phyloP scores from a whole-genome alignment of 2,888 invertebrate genomes.

The Cephus rjabovi region DNA sequence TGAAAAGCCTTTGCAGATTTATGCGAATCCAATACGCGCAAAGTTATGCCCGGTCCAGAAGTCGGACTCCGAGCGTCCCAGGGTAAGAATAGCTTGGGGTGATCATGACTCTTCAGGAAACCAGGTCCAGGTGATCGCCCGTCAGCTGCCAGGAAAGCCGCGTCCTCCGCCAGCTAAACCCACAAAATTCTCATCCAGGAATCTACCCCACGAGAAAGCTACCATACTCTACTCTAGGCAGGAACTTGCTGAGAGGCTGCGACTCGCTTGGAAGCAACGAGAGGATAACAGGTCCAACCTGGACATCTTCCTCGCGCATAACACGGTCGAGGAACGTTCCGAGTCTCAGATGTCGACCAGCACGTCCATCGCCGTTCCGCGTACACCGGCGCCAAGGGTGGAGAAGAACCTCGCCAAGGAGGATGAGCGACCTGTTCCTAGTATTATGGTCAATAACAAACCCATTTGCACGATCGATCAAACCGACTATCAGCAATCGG shows the following conservation, averaged over 20 bases:
- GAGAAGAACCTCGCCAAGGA: neutral
- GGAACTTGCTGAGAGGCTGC: slow-evolving; percentile 67
- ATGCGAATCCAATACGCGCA: slow-evolving; percentile 33
- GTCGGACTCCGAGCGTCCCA: slow-evolving; percentile 39
- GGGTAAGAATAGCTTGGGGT: slow-evolving; percentile 59
- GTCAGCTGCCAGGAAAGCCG: slow-evolving; percentile 51
- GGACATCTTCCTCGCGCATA: slow-evolving; percentile 72
- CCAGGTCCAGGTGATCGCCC: slow-evolving; percentile 57
- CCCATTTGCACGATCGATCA: neutral
- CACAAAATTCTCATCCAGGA: slow-evolving; percentile 5
- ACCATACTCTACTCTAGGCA: slow-evolving; percentile 65
- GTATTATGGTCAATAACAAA: slow-evolving; percentile 2
- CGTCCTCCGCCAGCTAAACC: slow-evolving; percentile 30
- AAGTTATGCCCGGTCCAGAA: slow-evolving; percentile 17
- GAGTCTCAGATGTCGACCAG: slow-evolving; percentile 50
- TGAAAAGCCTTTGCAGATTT: slow-evolving; percentile 43
- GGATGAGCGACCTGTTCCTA: slow-evolving; percentile 3
- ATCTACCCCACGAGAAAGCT: slow-evolving; percentile 41
- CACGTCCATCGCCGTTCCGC: slow-evolving; percentile 22
- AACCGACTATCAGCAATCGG: neutral
- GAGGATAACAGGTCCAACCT: slow-evolving; percentile 71
- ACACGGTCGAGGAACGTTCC: slow-evolving; percentile 62
- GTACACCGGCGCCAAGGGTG: slow-evolving; percentile 23
- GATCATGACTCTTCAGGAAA: slow-evolving; percentile 26
- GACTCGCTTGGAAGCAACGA: slow-evolving; percentile 68